Base-by-base conservation (phyloP, 2,797 vertebrate genomes). In the Trachurus trachurus region DNA sequence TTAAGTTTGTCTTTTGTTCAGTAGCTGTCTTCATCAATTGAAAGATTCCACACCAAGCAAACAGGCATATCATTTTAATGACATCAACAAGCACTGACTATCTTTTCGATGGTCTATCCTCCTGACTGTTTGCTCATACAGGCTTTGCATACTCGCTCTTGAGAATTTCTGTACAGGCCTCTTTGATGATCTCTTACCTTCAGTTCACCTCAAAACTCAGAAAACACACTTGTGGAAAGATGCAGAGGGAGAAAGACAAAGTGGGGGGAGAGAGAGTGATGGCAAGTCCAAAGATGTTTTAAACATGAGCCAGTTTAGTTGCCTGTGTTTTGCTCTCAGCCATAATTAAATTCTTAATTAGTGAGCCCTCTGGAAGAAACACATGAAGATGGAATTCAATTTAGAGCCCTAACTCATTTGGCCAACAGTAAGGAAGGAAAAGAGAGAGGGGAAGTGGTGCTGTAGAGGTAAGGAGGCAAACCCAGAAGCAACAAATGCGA, bases 331-430 rank as follows among this genome's bases (percentile, higher is more conserved):
- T 77, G 87, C 93, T 91, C 86, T 86, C 80, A 93, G 93, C 85
- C 81, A 92, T 94, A 94, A 94, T 95, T 94, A 92, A 90, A 95
- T 88, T 94, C 87, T 88, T 95, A 93, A 95, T 95, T 94, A 93
- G 85, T 21, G 11, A 92, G 82, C 86, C 77, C 88, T 88, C 67
- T 88, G 83, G 87, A 93, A 90, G 83, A 91, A 92, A 91, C 83
- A 84, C 81, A 85, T 70, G 71, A 83, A 86, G 80, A 88, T 67
- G 50, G 71, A 89, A 93, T 93, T 92, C 82, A 90, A 92, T 93
- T 92, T 87, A 77, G 76, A 89, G 83, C 82, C 78, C 76, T 42
- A 79, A 85, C 71, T 88, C 78, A 85, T 90, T 89, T 90, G 72
- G 74, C 84, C 81, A 76, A 81, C 50, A 84, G 57, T 85, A 68